phyloP scores from a whole-genome alignment of 2,797 vertebrate genomes.

The Dipus sagitta region DNA sequence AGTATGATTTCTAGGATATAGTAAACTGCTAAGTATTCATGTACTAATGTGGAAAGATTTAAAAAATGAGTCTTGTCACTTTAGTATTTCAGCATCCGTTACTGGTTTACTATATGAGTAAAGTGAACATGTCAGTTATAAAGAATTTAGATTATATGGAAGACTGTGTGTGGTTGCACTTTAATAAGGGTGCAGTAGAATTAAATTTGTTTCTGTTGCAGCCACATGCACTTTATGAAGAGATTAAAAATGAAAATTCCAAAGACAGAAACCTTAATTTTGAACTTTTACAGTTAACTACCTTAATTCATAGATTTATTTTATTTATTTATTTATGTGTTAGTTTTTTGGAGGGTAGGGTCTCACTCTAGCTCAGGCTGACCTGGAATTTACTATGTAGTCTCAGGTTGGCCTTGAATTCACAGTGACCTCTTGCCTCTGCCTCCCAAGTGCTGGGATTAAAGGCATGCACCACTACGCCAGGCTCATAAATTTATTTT shows the following conservation, averaged over 20 bases:
- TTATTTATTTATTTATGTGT: too few relatives aligned
- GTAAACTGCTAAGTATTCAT: neutral
- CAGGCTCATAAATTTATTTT: too few relatives aligned
- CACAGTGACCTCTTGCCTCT: too few relatives aligned
- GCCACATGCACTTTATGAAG: neutral
- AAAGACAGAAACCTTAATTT: neutral
- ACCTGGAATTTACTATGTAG: too few relatives aligned
- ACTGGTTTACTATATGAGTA: neutral
- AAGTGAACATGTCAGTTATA: neutral
- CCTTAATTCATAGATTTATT: neutral
- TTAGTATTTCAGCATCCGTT: neutral
- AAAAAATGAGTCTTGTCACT: neutral
- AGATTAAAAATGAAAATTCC: conserved; percentile 35
- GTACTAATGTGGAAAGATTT: neutral
- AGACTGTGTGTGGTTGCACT: neutral
- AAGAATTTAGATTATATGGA: conserved; percentile 20
- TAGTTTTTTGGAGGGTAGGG: too few relatives aligned
- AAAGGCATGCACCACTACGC: too few relatives aligned
- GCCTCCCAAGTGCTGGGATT: too few relatives aligned
- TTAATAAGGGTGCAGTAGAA: conserved; percentile 6
- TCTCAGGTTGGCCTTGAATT: too few relatives aligned
- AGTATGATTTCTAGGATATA: neutral
- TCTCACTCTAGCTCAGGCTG: too few relatives aligned
- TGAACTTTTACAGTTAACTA: conserved; percentile 3
- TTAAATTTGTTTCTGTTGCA: conserved; percentile 10